Conservation (phyloP, 2,113 vertebrate genomes). For the Fulmarus glacialis region DNA sequence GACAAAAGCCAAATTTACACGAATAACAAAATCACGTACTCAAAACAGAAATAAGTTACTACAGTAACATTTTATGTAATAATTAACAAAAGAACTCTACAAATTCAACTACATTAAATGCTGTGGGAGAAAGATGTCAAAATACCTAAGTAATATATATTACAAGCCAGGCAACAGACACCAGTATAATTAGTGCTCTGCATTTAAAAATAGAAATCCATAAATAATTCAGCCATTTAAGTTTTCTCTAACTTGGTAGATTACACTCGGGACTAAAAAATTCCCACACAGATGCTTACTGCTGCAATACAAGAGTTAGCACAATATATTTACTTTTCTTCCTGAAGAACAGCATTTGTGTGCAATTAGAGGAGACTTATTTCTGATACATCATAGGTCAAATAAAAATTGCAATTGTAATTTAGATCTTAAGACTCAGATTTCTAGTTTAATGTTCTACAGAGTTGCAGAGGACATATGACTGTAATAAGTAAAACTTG, state of each 20-base stretch:
- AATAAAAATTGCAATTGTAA: background rate
- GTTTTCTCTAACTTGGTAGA: background rate
- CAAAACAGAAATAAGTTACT: background rate
- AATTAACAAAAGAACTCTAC: background rate
- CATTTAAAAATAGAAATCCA: background rate
- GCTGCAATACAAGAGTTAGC: background rate
- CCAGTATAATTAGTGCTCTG: background rate
- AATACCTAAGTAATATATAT: background rate
- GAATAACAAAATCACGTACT: accelerated
- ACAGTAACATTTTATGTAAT: background rate
- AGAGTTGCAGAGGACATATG: background rate
- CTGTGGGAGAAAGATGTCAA: background rate
- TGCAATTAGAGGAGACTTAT: background rate
- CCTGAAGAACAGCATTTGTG: background rate
- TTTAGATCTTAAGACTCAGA: background rate
- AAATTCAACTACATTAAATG: background rate
- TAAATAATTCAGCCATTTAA: background rate
- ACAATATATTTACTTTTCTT: background rate
- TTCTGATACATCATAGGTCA: background rate
- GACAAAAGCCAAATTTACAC: background rate
- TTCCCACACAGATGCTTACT: background rate
- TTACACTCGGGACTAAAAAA: background rate
- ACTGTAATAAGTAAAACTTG: background rate
- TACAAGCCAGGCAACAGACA: background rate
- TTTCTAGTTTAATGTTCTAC: background rate